A percentile compares a stretch with the other conserved stretches of the same genome.
These are phyloP conservation scores for Phasia obesa DNA, from an alignment of 2,888 invertebrate genomes.

Conservation along the genomic window DNA sequence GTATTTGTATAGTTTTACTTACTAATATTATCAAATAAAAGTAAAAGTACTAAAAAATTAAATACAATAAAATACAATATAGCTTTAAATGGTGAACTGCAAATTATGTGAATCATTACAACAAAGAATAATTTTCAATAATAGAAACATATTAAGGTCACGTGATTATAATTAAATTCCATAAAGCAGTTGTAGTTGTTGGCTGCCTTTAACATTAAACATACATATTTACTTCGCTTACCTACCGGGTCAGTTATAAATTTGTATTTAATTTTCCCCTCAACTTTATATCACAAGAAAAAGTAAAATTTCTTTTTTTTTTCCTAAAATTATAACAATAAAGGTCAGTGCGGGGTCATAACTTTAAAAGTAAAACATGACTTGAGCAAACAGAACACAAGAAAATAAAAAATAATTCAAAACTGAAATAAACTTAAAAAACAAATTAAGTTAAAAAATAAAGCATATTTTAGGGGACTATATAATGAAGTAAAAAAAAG, in stretches of 20 bases:
- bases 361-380: constrained; percentile 34
- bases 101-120: too few relatives aligned
- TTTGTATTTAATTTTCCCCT: background rate
- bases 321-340: constrained; percentile 23
- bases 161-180: too few relatives aligned
- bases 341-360: constrained; percentile 63
- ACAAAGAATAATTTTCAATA: too few relatives aligned
- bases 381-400: constrained; percentile 26
- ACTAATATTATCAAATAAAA: too few relatives aligned
- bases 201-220: too few relatives aligned
- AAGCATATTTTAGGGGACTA: constrained; percentile 47
- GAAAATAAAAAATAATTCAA: constrained; percentile 25
- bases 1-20: too few relatives aligned
- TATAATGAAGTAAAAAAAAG: constrained; percentile 21
- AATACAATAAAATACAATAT: too few relatives aligned
- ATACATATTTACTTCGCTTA: background rate
- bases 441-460: background rate
- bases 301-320: too few relatives aligned
- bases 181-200: too few relatives aligned
- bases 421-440: constrained; percentile 24
- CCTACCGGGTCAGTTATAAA: background rate
- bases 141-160: too few relatives aligned
- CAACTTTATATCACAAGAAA: background rate
- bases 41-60: too few relatives aligned
- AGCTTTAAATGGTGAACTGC: too few relatives aligned